These are phyloP conservation scores for Dione vanillae DNA, from an alignment of 2,888 invertebrate species.

Conservation along the genomic window DNA sequence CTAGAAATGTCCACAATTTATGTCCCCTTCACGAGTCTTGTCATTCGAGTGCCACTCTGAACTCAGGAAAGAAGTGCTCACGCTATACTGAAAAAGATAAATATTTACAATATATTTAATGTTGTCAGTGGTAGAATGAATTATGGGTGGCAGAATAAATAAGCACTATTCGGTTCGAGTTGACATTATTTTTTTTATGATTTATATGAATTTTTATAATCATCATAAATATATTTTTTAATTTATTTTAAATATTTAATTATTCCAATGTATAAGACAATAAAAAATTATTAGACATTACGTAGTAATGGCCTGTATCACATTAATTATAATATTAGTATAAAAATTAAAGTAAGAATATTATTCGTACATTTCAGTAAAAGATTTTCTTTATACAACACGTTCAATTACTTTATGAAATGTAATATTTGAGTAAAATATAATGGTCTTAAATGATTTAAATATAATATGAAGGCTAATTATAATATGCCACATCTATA, in stretches of 20 bases:
- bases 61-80: slow-evolving; percentile 45
- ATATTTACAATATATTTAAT: slow-evolving; percentile 42
- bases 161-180: background rate
- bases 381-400: no score
- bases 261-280: no score
- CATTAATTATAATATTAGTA: no score
- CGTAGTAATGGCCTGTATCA: no score
- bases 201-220: background rate
- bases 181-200: background rate
- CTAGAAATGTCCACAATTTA: slow-evolving; percentile 63
- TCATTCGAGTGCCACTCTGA: slow-evolving; percentile 44
- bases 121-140: slow-evolving; percentile 22
- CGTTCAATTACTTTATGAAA: no score
- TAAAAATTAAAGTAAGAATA: no score
- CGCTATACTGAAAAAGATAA: slow-evolving; percentile 39
- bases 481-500: slow-evolving; percentile 56
- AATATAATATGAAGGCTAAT: background rate
- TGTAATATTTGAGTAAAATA: no score
- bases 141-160: slow-evolving; percentile 3
- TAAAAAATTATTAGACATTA: no score
- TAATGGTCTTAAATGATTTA: no score
- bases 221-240: no score
- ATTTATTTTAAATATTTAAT: no score
- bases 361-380: no score
- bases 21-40: slow-evolving; percentile 47